A percentile compares a stretch with the other conserved stretches of the same genome.
Conservation (phyloP, 2,888 invertebrate species). For the Unio delphinus region DNA sequence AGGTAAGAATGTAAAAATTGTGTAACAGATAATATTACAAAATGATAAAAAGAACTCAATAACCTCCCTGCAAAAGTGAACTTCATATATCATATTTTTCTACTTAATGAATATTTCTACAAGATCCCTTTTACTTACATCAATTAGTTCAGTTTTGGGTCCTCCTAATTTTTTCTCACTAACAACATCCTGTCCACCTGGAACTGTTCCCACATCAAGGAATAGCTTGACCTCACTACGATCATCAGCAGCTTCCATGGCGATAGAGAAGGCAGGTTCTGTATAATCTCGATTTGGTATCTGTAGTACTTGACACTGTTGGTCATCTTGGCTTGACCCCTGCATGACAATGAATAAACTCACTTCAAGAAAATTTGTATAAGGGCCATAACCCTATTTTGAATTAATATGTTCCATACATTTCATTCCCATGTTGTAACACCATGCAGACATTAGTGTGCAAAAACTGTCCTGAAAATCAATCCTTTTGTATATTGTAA, state of each 20-base stretch:
- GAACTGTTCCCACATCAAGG: slow-evolving; percentile 29
- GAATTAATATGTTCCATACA: too few species aligned
- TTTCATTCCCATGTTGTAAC: too few species aligned
- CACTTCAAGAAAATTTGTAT: too few species aligned
- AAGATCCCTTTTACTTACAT: slow-evolving; percentile 10
- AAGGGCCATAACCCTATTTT: too few species aligned
- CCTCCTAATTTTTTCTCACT: slow-evolving; percentile 26
- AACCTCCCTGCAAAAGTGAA: too few species aligned
- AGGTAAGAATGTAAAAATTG: too few species aligned
- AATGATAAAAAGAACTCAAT: too few species aligned
- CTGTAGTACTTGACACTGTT: slow-evolving; percentile 31
- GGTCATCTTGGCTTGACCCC: slow-evolving; percentile 3
- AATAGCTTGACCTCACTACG: slow-evolving; percentile 27
- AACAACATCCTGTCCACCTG: slow-evolving; percentile 32
- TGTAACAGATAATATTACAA: too few species aligned
- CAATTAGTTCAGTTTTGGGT: slow-evolving; percentile 21
- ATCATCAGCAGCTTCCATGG: slow-evolving; percentile 36
- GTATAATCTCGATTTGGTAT: slow-evolving; percentile 39
- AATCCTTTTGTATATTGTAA: too few species aligned
- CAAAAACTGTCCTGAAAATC: too few species aligned
- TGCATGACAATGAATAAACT: neutral
- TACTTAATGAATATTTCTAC: neutral
- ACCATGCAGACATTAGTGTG: too few species aligned
- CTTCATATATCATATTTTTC: neutral
- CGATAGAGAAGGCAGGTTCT: slow-evolving; percentile 37